Evolutionary conservation across 2,797 vertebrate genomes (phyloP), one percentile per base, ranked within the genome.

Genomic region (Poecilia picta): DNA sequence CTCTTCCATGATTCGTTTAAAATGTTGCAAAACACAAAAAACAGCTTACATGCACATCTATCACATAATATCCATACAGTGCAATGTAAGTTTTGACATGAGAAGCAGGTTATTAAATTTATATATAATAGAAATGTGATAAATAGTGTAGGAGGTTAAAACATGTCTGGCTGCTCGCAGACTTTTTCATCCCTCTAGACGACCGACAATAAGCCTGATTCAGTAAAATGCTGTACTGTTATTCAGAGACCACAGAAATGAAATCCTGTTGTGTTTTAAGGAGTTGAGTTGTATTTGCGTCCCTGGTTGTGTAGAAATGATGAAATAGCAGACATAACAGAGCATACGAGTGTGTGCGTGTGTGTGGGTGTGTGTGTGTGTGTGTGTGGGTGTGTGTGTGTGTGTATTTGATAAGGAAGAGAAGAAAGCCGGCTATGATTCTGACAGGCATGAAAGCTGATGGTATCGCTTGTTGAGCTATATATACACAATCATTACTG

Each of bases 401-500:
- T 51, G 49, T 51, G 43, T 84, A 76, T 79, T 77, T 77, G 72
- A 76, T 79, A 0, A 59, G 5, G 18, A 64, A 36, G 45, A 73
- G 59, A 79, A 74, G 5, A 70, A 79, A 79, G 70, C 12, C 68
- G 41, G 75, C 74, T 71, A 70, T 78, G 66, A 79, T 57, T 74
- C 47, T 81, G 53, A 87, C 75, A 74, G 74, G 18, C 72, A 73
- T 64, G 78, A 75, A 72, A 82, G 73, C 73, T 80, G 76, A 85
- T 74, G 74, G 46, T 85, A 84, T 92, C 80, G 71, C 36, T 59
- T 72, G n/a, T 72, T n/a, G 53, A 51, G 64, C 70, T 39, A 75
- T 83, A 85, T 71, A 82, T 79, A 83, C 74, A 77, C 79, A 81
- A 12, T 82, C 64, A 81, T 39, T 53, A 72, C 74, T 85, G 84